A percentile compares a stretch with the other conserved stretches of the same genome.
These are phyloP conservation scores for Huso huso DNA, from an alignment of 2,797 vertebrate genomes.

Conservation along the genomic window DNA sequence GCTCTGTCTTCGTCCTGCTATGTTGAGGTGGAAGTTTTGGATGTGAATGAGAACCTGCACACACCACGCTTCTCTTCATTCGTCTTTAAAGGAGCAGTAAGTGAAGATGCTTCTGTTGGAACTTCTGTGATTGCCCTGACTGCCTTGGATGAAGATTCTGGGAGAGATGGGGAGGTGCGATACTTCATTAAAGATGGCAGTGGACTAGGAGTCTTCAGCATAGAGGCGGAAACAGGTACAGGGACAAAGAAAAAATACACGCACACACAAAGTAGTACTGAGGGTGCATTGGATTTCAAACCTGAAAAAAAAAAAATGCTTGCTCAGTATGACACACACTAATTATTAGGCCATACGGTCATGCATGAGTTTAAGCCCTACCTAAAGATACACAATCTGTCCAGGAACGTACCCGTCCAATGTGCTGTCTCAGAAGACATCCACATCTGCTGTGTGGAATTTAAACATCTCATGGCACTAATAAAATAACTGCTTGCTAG, in stretches of 20 bases:
- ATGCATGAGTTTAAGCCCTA: neutral
- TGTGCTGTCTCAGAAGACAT: too few species aligned
- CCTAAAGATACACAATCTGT: neutral
- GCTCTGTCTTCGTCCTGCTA: conserved; percentile 81
- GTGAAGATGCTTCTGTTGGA: conserved; percentile 72
- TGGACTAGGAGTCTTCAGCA: conserved; percentile 72
- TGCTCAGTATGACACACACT: too few species aligned
- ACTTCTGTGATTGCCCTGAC: conserved; percentile 67
- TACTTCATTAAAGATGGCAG: conserved; percentile 83
- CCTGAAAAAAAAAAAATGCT: too few species aligned
- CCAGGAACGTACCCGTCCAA: too few species aligned
- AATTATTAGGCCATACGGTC: conserved; percentile 10
- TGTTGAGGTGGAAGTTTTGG: conserved; percentile 77
- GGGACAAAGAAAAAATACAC: conserved; percentile 19
- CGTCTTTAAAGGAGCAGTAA: conserved; percentile 69
- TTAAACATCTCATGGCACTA: too few species aligned
- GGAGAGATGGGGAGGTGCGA: conserved; percentile 78
- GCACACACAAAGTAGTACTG: too few species aligned
- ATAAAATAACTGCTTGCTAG: too few species aligned
- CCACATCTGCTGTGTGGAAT: too few species aligned
- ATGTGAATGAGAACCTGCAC: conserved; percentile 90
- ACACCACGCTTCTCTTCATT: conserved; percentile 75
- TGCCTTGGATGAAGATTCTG: conserved; percentile 74
- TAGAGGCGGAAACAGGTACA: conserved; percentile 86
- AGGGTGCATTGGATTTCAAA: too few species aligned